Percentiles rank a stretch among this genome's conserved stretches.
phyloP scores from a whole-genome alignment of 2,113 vertebrate genomes.

The Grammomys dolichurus region DNA sequence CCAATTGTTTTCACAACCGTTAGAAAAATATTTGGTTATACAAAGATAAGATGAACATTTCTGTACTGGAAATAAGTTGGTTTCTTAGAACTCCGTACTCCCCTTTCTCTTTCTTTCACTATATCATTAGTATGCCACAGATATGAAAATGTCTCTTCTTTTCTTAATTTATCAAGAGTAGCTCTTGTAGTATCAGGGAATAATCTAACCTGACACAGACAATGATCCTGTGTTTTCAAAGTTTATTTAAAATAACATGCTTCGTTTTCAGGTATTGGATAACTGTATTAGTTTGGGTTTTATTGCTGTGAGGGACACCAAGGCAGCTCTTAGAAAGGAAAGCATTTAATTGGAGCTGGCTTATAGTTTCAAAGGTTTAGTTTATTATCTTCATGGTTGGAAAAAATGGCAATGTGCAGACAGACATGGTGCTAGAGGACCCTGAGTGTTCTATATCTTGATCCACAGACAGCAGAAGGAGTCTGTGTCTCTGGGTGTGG shows the following conservation, averaged over 20 bases:
- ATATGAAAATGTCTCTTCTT: slow-evolving; percentile 49
- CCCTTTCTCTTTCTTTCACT: not conserved
- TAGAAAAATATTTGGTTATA: slow-evolving; percentile 48
- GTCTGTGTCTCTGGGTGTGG: too few species aligned
- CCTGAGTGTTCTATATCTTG: too few species aligned
- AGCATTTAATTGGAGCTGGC: too few species aligned
- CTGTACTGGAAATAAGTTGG: slow-evolving; percentile 37
- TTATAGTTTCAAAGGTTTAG: too few species aligned
- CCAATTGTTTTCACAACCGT: slow-evolving; percentile 59
- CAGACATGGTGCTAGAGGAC: too few species aligned
- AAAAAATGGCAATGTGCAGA: too few species aligned
- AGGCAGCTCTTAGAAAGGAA: too few species aligned
- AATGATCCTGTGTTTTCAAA: not conserved
- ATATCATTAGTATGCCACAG: not conserved
- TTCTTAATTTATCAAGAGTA: slow-evolving; percentile 12
- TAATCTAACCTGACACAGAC: slow-evolving; percentile 1
- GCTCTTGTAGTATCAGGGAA: not conserved
- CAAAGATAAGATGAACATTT: slow-evolving; percentile 53
- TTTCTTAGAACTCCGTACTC: not conserved
- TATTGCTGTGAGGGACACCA: too few species aligned
- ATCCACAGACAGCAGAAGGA: too few species aligned
- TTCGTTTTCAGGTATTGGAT: not conserved
- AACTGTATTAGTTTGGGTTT: too few species aligned
- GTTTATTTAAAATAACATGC: not conserved
- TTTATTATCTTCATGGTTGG: too few species aligned